Conservation (phyloP, 2,113 vertebrate species). For the Columba livia region DNA sequence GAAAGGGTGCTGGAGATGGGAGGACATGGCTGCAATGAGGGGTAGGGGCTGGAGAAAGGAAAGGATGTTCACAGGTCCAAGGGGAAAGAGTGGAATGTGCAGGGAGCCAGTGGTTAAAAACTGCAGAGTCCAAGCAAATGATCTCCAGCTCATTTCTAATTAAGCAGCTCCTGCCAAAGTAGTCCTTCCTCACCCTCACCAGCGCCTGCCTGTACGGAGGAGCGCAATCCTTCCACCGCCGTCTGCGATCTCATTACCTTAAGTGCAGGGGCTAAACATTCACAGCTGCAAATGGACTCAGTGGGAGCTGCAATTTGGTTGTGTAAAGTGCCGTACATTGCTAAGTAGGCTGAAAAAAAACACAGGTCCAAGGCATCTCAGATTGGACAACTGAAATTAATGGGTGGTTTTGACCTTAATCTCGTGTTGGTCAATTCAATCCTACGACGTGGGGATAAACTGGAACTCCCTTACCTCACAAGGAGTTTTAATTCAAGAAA, state of each 20-base stretch:
- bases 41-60: not conserved
- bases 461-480: not conserved
- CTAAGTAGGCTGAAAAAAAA: conserved; percentile 28
- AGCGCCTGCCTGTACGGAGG: not conserved
- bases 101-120: accelerated
- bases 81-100: not conserved
- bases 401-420: conserved; percentile 15
- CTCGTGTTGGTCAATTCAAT: not conserved
- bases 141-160: not conserved
- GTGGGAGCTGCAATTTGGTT: conserved; percentile 27
- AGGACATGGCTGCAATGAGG: not conserved
- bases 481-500: conserved; percentile 1
- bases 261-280: conserved; percentile 49
- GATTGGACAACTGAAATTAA: conserved; percentile 19
- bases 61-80: not conserved
- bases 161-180: not conserved
- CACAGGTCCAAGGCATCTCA: not conserved
- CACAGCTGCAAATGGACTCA: conserved; percentile 50
- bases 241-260: conserved; percentile 32
- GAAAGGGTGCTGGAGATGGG: not conserved
- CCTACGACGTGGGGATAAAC: not conserved
- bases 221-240: not conserved
- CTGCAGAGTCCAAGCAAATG: not conserved
- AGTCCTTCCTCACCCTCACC: not conserved
- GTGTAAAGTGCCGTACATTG: not conserved